These are phyloP conservation scores for Scaptomyza parva DNA, from an alignment of 2,888 invertebrate genomes.

Conservation along the genomic window DNA sequence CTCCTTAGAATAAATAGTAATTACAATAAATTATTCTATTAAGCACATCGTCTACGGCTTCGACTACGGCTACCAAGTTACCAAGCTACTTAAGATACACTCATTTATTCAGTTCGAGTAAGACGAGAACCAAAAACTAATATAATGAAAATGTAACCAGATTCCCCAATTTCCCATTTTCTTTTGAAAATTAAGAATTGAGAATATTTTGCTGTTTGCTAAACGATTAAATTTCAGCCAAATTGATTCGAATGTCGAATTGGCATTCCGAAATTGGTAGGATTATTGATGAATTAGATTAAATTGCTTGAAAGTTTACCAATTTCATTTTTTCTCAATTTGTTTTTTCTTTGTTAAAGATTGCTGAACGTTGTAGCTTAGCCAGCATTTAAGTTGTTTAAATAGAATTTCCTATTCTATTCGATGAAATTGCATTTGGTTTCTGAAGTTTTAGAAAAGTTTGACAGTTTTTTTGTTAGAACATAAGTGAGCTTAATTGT, in stretches of 20 bases:
- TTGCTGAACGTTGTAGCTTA: neutral
- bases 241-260: slow-evolving; percentile 26
- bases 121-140: neutral
- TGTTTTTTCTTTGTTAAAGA: neutral
- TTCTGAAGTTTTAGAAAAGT: neutral
- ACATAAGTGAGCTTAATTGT: neutral
- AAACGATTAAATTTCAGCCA: slow-evolving; percentile 25
- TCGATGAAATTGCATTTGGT: neutral
- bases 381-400: slow-evolving; percentile 1
- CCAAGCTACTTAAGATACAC: slow-evolving; percentile 9
- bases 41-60: slow-evolving; percentile 39
- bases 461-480: neutral
- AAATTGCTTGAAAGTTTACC: slow-evolving; percentile 1
- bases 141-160: neutral
- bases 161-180: slow-evolving; percentile 6
- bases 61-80: too few relatives aligned
- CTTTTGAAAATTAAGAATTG: slow-evolving; percentile 14
- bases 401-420: neutral
- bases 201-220: neutral
- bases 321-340: too few relatives aligned
- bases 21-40: slow-evolving; percentile 64
- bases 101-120: slow-evolving; percentile 15
- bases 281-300: slow-evolving; percentile 6
- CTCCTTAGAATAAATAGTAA: slow-evolving; percentile 41
- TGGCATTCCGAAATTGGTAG: neutral